Evolutionary conservation across 1,140 invertebrate genomes (phyloP), one percentile per base, ranked within the genome.

Genomic region (Chionoecetes opilio): DNA sequence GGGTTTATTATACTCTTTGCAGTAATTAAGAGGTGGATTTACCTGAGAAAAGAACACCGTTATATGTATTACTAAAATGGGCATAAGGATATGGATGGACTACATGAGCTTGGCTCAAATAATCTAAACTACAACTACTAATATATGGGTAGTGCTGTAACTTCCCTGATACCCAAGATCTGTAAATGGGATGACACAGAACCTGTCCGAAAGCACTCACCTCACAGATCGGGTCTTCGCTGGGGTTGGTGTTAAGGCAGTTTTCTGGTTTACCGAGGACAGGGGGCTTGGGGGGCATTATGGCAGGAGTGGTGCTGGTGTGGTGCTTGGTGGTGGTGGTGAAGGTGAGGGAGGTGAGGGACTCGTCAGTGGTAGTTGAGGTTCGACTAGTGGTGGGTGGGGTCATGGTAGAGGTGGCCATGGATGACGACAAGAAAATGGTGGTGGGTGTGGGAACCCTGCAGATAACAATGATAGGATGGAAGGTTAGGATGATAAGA

Each of bases 371-470:
- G 9, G 94, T 41, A 6, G 63, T 84, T 6, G 95, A 32, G 26
- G 93, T 91, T 5, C 53, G 82, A 0, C 37, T 37, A 9, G 90
- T 41, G n/a, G 90, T 63, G 17, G 91, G 35, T 29, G 94, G n/a
- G 34, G 14, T 11, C 17, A 86, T 6, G 34, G 95, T 86, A 26
- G 95, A 53, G 8, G 95, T 93, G 26, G 75, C 63, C 93, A 94
- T 95, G 31, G 95, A 95, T 29, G 92, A 92, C 5, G 95, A 94
- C 6, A 94, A 46, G 37, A 88, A 41, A 3, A 94, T 93, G n/a
- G 95, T 91, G 63, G 92, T 93, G 21, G 92, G 34, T 37, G 92
- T 93, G 6, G 88, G 91, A 26, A 91, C 88, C 11, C 87, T 94
- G 35, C 8, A 46, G 37, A 11, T 34, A 85, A 29, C 0, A 37